phyloP scores from a whole-genome alignment of 2,113 vertebrate species.

The Himantopus leucocephalus region DNA sequence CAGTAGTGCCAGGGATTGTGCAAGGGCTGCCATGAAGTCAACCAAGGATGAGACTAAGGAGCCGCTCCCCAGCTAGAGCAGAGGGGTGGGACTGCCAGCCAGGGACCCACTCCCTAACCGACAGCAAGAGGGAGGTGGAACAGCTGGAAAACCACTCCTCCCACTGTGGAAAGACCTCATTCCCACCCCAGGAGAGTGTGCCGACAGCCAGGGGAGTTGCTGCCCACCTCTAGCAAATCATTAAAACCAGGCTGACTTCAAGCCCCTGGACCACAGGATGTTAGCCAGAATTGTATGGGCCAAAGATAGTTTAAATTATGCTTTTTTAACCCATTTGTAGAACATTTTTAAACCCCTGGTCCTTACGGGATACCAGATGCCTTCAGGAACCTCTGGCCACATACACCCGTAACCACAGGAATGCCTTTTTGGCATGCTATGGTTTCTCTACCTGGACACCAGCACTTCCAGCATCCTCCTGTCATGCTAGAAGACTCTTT shows the following conservation, averaged over 20 bases:
- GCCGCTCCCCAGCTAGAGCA: neutral
- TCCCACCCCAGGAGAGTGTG: neutral
- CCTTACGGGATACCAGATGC: neutral
- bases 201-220: neutral
- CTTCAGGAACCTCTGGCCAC: neutral
- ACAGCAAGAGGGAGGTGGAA: neutral
- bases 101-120: neutral
- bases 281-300: neutral
- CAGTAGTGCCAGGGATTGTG: slow-evolving; percentile 1
- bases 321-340: neutral
- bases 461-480: neutral
- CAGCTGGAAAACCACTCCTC: neutral
- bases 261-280: neutral
- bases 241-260: neutral
- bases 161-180: neutral
- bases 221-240: neutral
- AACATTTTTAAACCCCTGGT: neutral
- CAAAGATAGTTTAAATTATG: neutral
- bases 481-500: neutral
- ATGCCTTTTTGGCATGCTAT: neutral
- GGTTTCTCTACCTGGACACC: neutral
- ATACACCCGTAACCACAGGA: accelerated
- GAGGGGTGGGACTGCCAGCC: neutral
- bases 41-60: neutral
- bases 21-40: slow-evolving; percentile 24